Conservation (phyloP, 2,888 invertebrate species). For the Drosophila sordidapex region DNA sequence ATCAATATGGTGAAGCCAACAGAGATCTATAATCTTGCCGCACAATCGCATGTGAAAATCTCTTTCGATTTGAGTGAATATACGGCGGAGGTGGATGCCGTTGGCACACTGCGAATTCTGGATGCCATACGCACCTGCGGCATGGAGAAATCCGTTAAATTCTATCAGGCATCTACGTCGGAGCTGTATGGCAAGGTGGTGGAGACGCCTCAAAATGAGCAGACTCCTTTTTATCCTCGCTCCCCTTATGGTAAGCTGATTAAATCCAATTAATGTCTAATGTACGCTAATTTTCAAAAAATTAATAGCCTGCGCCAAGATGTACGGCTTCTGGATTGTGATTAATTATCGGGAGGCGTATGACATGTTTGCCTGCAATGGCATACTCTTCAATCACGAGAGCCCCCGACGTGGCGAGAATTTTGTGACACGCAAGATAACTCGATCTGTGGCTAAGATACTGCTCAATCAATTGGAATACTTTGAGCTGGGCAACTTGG, state of each 20-base stretch:
- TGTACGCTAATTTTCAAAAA: not conserved
- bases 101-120: conserved; percentile 95
- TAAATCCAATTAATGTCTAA: not conserved
- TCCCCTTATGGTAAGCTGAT: conserved; percentile 94
- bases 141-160: conserved; percentile 91
- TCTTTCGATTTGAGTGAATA: conserved; percentile 99
- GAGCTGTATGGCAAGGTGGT: conserved; percentile 97
- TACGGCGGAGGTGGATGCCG: conserved; percentile 98
- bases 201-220: conserved; percentile 96
- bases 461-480: conserved; percentile 92
- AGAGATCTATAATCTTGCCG: conserved; percentile 99
- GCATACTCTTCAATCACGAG: conserved; percentile 98
- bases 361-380: conserved; percentile 97
- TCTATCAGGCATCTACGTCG: conserved; percentile 98
- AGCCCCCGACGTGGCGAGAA: conserved; percentile 98
- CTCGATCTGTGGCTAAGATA: conserved; percentile 98
- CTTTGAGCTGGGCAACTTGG: conserved; percentile 96
- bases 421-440: conserved; percentile 99
- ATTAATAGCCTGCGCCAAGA: conserved; percentile 94
- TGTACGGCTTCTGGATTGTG: conserved; percentile 98
- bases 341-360: conserved; percentile 98
- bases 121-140: conserved; percentile 97
- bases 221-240: conserved; percentile 97
- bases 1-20: conserved; percentile 89
- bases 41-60: conserved; percentile 99